Evolutionary conservation across 1,140 invertebrate genomes (phyloP).

Genomic region (Rhyzopertha dominica): DNA sequence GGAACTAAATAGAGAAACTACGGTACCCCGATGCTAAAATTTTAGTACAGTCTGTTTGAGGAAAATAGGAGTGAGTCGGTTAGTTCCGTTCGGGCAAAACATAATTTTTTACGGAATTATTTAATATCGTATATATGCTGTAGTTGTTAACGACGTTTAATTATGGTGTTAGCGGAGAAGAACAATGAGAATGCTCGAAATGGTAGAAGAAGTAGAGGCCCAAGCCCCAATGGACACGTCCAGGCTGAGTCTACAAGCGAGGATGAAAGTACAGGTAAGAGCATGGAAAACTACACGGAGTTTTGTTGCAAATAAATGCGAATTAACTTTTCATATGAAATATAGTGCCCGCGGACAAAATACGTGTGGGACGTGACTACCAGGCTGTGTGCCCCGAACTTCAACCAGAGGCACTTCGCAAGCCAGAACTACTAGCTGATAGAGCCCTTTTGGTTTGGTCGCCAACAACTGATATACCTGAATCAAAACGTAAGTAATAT

Average conservation of each 20-base stretch:
- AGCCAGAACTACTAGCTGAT: conserved; percentile 62
- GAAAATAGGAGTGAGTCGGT: conserved; percentile 20
- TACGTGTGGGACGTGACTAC: conserved; percentile 88
- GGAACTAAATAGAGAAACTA: conserved; percentile 25
- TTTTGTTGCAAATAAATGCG: conserved; percentile 38
- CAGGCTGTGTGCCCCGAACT: conserved; percentile 86
- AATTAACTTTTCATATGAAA: no score
- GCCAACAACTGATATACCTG: conserved; percentile 80
- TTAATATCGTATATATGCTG: conserved; percentile 11
- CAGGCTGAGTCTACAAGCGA: conserved; percentile 73
- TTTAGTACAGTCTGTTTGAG: conserved; percentile 24
- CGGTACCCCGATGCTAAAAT: conserved; percentile 30
- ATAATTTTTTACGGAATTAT: conserved; percentile 13
- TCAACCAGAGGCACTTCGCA: conserved; percentile 55
- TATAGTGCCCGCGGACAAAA: conserved; percentile 82
- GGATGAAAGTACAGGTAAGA: conserved; percentile 70
- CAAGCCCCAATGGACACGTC: conserved; percentile 80
- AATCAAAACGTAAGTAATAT: conserved; percentile 70
- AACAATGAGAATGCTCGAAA: conserved; percentile 75
- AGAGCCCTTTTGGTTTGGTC: conserved; percentile 93
- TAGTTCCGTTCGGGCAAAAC: conserved; percentile 11
- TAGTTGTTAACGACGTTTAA: conserved; percentile 17
- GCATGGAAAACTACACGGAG: conserved; percentile 42
- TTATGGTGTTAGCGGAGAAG: conserved; percentile 83
- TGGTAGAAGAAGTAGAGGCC: conserved; percentile 78